These are phyloP conservation scores for Fissipunctia ypsillon DNA, from an alignment of 2,888 invertebrate species.

Conservation along the genomic window DNA sequence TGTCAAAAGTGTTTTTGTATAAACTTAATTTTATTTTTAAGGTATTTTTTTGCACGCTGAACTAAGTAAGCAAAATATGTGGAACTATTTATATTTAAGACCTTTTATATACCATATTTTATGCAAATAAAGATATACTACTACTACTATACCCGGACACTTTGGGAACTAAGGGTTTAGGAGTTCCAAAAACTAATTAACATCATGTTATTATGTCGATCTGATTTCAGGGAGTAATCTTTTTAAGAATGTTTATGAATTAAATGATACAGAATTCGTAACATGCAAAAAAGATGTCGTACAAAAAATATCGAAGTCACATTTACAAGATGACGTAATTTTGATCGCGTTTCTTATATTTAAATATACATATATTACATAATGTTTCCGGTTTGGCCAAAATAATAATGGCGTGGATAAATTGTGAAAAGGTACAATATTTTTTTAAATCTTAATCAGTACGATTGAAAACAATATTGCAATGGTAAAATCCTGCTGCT, in stretches of 20 bases:
- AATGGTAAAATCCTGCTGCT: neutral
- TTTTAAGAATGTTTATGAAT: conserved; percentile 46
- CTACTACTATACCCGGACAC: too few relatives aligned
- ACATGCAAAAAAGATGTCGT: conserved; percentile 9
- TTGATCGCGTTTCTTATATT: neutral
- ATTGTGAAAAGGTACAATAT: too few relatives aligned
- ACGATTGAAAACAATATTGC: too few relatives aligned
- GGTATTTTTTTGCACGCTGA: too few relatives aligned
- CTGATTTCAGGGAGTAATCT: conserved; percentile 39
- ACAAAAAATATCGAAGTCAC: conserved; percentile 23
- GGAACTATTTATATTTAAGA: too few relatives aligned
- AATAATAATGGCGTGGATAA: neutral
- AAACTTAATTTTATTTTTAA: too few relatives aligned
- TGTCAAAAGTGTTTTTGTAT: too few relatives aligned
- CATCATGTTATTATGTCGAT: conserved; percentile 9
- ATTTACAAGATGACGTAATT: conserved; percentile 19
- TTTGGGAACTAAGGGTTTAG: too few relatives aligned
- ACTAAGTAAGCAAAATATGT: too few relatives aligned
- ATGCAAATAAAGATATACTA: too few relatives aligned
- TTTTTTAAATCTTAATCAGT: too few relatives aligned
- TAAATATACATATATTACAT: neutral
- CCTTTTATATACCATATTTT: too few relatives aligned
- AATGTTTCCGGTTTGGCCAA: neutral
- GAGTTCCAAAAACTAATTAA: conserved; percentile 32
- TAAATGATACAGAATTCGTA: conserved; percentile 14